phyloP scores from a whole-genome alignment of 2,888 invertebrate species.

The Pogonocherus hispidulus region DNA sequence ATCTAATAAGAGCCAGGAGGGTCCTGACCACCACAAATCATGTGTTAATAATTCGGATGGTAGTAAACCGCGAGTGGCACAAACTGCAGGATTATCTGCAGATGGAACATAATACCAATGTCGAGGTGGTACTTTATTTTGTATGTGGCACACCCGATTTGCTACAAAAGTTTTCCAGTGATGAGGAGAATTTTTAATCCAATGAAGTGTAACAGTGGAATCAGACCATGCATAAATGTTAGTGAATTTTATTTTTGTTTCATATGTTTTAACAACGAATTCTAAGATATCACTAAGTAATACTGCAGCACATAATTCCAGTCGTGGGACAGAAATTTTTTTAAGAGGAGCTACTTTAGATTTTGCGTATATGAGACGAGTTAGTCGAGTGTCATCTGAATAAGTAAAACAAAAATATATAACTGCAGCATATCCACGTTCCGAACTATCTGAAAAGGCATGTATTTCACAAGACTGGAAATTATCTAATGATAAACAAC shows the following conservation, averaged over 20 bases:
- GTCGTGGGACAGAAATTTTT: background rate
- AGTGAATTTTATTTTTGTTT: background rate
- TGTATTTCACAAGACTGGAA: too few species aligned
- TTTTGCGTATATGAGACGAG: background rate
- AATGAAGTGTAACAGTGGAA: background rate
- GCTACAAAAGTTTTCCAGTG: background rate
- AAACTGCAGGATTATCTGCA: background rate
- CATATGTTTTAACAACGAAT: background rate
- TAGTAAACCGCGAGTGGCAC: background rate
- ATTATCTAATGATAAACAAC: background rate
- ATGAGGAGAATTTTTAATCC: background rate
- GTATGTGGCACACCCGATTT: background rate
- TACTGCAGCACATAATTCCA: conserved; percentile 4
- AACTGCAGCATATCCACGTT: too few species aligned
- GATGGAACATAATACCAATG: background rate
- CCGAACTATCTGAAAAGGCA: too few species aligned
- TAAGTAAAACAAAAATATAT: too few species aligned
- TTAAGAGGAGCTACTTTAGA: background rate
- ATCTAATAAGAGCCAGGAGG: background rate
- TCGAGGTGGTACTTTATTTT: background rate
- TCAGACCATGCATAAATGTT: background rate
- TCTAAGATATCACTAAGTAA: background rate
- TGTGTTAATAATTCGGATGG: background rate
- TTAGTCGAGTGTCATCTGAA: too few species aligned
- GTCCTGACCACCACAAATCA: background rate